A percentile compares a stretch with the other conserved stretches of the same genome.
Conservation (phyloP, 2,113 vertebrate genomes). For the Thinocorus orbignyianus region DNA sequence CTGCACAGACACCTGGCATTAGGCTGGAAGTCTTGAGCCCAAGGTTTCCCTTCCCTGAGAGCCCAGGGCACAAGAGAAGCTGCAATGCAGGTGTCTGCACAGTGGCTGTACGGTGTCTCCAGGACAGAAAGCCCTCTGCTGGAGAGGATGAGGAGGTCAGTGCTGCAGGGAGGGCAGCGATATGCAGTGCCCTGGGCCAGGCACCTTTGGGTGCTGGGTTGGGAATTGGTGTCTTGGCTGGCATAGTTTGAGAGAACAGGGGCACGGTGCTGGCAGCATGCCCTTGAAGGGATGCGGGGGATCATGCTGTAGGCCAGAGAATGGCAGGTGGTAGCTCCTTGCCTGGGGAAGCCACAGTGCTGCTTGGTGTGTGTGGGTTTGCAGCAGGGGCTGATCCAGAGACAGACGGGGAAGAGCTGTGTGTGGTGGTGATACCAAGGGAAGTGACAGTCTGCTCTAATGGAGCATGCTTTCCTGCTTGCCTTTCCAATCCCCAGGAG, state of each 20-base stretch:
- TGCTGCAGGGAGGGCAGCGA: background rate
- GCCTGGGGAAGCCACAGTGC: background rate
- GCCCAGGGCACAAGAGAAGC: background rate
- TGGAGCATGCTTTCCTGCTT: background rate
- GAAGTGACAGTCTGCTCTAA: background rate
- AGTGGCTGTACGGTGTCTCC: background rate
- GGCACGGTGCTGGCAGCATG: background rate
- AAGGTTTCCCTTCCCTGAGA: background rate
- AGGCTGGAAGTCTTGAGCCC: background rate
- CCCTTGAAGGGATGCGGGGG: background rate
- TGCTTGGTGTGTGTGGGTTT: background rate
- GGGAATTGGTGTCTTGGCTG: background rate
- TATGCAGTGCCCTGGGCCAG: background rate
- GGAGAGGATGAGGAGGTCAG: background rate
- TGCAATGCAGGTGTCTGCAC: background rate
- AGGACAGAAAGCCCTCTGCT: background rate
- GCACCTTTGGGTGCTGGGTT: background rate
- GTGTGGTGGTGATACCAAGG: background rate
- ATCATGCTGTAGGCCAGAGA: background rate
- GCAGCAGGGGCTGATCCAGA: background rate
- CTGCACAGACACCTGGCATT: background rate
- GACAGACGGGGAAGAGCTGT: accelerated
- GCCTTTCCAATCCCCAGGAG: conserved; percentile 76
- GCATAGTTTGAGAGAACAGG: background rate
- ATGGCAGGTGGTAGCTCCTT: background rate